phyloP scores from a whole-genome alignment of 2,888 invertebrate species.

The Nemoura dubitans region DNA sequence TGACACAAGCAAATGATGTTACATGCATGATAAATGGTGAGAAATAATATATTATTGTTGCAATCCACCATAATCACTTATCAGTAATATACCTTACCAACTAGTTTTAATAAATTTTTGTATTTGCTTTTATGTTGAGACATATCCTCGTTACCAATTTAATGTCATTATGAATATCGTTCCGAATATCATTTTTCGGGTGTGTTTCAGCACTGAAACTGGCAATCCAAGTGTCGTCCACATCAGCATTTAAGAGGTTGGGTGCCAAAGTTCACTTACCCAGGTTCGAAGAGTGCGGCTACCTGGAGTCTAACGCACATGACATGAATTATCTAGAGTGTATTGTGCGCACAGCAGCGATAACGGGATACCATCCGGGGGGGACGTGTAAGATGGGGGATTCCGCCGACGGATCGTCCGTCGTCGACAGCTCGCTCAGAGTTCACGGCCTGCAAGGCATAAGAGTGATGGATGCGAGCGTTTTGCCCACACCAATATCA shows the following conservation, averaged over 20 bases:
- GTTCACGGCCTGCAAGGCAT: constrained; percentile 71
- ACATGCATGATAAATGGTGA: constrained; percentile 70
- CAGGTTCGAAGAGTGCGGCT: constrained; percentile 67
- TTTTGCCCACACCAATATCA: constrained; percentile 79
- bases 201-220: constrained; percentile 66
- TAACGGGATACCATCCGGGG: constrained; percentile 81
- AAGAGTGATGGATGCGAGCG: constrained; percentile 82
- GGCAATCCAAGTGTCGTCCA: constrained; percentile 65
- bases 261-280: constrained; percentile 75
- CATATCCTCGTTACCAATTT: no score
- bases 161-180: no score
- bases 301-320: constrained; percentile 61
- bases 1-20: constrained; percentile 70
- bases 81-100: no score
- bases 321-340: constrained; percentile 69
- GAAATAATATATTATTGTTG: no score
- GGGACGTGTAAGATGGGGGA: constrained; percentile 80
- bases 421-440: constrained; percentile 74
- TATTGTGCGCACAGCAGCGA: constrained; percentile 68
- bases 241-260: constrained; percentile 67
- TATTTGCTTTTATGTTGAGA: no score
- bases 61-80: no score
- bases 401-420: constrained; percentile 60
- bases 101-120: not conserved
- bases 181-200: constrained; percentile 13